Evolutionary conservation across 2,888 invertebrate species (phyloP), one percentile per base, ranked within the genome.

Genomic region (Yponomeuta malinellus): DNA sequence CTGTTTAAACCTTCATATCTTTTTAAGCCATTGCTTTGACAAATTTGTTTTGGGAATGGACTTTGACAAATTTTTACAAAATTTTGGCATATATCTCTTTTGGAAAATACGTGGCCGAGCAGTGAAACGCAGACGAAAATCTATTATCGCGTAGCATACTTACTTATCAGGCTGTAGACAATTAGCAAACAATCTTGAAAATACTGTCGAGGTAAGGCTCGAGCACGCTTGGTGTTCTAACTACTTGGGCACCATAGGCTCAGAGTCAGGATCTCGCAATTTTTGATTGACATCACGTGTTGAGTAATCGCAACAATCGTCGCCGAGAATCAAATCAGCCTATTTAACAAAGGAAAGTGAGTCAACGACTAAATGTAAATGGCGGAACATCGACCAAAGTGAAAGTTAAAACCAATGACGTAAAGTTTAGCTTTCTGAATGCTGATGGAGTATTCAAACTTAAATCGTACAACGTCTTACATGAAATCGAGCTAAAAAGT

Each of bases 401-500:
- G 88, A 89, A 89, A 89, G 88, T 85, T 79, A 71, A 74, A 78
- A 37, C 63, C 23, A 70, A 63, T 48, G 43, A 63, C 37, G 43
- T n/a, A 70, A 63, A 15, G 10, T 63, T 63, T 48, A 63, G 83
- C 86, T 87, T 86, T 87, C 87, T 83, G 87, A 86, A 88, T 88
- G 84, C 81, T 85, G 83, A 87, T 88, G 80, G 83, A 59, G 52
- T 10, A 59, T 59, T 59, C 52, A 59, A 15, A 59, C 52, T 59
- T 15, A 59, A 59, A 59, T 59, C 12, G 52, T 59, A 59, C 12
- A 85, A 59, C 52, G 52, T 15, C 12, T 59, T 59, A 59, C 15
- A 59, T 15, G 52, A 15, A 15, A 85, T 85, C 85, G 88, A 88
- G 89, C 88, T 88, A 88, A 89, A 89, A 87, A 89, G 87, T 86